Conservation (phyloP, 2,797 vertebrate genomes). For the Natrix natrix region DNA sequence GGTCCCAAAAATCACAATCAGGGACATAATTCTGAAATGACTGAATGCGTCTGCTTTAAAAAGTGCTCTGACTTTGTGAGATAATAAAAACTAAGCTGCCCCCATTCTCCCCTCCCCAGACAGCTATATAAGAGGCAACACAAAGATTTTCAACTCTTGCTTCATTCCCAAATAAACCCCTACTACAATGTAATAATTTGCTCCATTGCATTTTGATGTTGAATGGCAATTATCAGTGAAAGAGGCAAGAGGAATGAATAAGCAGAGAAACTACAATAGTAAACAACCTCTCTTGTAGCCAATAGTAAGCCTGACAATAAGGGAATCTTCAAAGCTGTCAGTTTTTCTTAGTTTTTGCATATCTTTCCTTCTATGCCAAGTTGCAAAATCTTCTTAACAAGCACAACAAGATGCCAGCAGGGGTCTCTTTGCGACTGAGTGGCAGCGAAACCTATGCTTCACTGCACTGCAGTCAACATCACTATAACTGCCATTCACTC, state of each 20-base stretch:
- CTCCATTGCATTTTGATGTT: slow-evolving; percentile 2
- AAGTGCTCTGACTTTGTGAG: background rate
- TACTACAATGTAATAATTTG: slow-evolving; percentile 9
- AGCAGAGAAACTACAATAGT: background rate
- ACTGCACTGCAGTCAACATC: background rate
- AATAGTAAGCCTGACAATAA: slow-evolving; percentile 20
- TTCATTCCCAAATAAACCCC: background rate
- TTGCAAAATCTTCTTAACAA: slow-evolving; percentile 32
- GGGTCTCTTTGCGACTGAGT: slow-evolving; percentile 23
- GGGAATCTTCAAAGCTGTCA: slow-evolving; percentile 16
- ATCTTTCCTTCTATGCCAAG: background rate
- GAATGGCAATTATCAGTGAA: background rate
- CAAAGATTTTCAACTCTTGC: background rate
- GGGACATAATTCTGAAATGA: background rate
- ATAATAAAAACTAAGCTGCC: background rate
- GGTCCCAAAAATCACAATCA: background rate
- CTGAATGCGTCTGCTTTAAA: too few species aligned
- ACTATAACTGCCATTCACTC: accelerated
- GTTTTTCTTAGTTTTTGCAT: slow-evolving; percentile 21
- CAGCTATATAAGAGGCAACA: background rate
- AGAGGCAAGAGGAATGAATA: slow-evolving; percentile 18
- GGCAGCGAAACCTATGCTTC: background rate
- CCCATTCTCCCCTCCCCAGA: background rate
- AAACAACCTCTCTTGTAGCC: background rate
- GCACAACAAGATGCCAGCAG: slow-evolving; percentile 38